Base-by-base conservation (phyloP, 2,888 invertebrate genomes). In the Polymixis lichenea region DNA sequence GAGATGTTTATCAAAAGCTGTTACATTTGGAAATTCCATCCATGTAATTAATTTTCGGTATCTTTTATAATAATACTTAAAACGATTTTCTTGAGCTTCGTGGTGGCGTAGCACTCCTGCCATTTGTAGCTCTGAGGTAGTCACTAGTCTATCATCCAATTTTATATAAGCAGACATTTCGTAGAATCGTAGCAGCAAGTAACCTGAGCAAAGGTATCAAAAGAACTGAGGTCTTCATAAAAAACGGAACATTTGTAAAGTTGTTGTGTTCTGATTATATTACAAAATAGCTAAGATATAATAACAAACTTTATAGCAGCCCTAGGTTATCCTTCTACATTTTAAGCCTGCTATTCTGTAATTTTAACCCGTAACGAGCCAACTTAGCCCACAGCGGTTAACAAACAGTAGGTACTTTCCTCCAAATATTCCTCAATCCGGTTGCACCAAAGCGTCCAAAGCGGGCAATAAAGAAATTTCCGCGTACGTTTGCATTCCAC, bases 381-480 rank as follows among this genome's bases (percentile, higher is more conserved):
- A 65, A 56, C 46, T 19, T 55, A 75, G 28, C n/a, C 17, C 17
- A 56, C n/a, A 28, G 28, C 66, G 38, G 19, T 66, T 58, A 17
- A 56, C 46, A 60, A 75, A 65, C 56, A 67, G n/a, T n/a, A n/a
- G n/a, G n/a, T 46, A 22, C 62, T 78, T 74, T 78, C 46, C 62
- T 32, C 61, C 38, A 78, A 82, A 74, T 56, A 74, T 58, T 71
- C 32, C 64, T 72, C 55, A 72, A 68, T 72, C 60, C 19, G 51
- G 60, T 68, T 66, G 28, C 56, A 65, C 49, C 70, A 56, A 65
- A 77, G 22, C 71, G 60, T 49, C 72, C 76, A 66, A 77, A 80
- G 49, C 70, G 70, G 70, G 77, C 67, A 80, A 76, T 80, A 80
- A 80, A 80, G 77, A 83, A 74, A 74, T 71, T 81, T 83, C 82